These are phyloP conservation scores for Metallyticus violacea DNA, from an alignment of 2,888 invertebrate genomes.

Conservation along the genomic window DNA sequence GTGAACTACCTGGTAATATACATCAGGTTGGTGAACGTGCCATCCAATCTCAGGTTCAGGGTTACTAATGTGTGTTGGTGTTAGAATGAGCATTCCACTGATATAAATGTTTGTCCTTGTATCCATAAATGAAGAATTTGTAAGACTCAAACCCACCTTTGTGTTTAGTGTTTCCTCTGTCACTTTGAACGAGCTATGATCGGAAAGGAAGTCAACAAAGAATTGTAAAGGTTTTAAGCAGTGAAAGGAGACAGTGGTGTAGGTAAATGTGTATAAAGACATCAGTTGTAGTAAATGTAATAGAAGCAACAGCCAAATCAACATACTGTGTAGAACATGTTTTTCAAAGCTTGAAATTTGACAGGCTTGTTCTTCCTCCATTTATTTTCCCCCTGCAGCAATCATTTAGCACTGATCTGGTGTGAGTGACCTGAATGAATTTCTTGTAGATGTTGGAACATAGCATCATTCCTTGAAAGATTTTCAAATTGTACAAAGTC, in stretches of 20 bases:
- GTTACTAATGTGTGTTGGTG: slow-evolving; percentile 31
- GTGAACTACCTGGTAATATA: not conserved
- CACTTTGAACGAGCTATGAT: not conserved
- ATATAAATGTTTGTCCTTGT: slow-evolving; percentile 24
- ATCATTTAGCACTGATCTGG: not conserved
- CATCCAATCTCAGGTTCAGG: slow-evolving; percentile 31
- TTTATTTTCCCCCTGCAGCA: not conserved
- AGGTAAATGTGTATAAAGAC: slow-evolving; percentile 15
- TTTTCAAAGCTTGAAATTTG: not conserved
- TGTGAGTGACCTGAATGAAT: not conserved
- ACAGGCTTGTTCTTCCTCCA: not conserved
- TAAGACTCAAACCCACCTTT: slow-evolving; percentile 4
- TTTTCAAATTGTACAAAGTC: slow-evolving; percentile 9
- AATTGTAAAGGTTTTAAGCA: not conserved
- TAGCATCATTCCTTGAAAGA: not conserved
- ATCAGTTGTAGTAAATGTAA: slow-evolving; percentile 1
- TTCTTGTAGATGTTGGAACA: not conserved
- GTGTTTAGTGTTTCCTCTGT: slow-evolving; percentile 18
- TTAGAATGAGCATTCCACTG: slow-evolving; percentile 33
- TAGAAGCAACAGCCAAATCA: not conserved
- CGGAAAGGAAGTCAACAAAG: not conserved
- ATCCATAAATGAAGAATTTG: not conserved
- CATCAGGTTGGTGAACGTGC: slow-evolving; percentile 27
- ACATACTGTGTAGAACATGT: not conserved
- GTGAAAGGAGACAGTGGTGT: not conserved